A percentile compares a stretch with the other conserved stretches of the same genome.
These are phyloP conservation scores for Manduca sexta DNA, from an alignment of 1,140 invertebrate species.

Conservation along the genomic window DNA sequence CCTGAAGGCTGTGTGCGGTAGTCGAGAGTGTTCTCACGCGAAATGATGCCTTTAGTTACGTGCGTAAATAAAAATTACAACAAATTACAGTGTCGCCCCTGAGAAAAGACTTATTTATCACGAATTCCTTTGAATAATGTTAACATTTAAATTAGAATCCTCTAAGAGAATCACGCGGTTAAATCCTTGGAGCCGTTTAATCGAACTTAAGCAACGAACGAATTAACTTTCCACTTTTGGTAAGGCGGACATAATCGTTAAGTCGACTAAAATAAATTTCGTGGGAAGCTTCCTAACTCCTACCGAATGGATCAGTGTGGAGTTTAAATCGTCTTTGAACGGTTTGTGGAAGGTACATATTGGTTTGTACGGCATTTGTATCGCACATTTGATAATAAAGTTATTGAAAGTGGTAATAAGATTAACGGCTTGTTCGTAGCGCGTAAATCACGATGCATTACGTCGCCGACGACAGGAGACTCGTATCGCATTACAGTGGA, in stretches of 20 bases:
- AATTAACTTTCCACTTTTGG: conserved; percentile 53
- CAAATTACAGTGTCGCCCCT: too few relatives aligned
- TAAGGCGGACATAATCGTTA: conserved; percentile 49
- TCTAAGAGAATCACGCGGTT: conserved; percentile 24
- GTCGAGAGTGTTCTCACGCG: too few relatives aligned
- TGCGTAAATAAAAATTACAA: too few relatives aligned
- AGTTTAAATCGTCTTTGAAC: conserved; percentile 32
- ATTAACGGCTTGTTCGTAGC: conserved; percentile 58
- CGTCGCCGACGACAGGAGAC: conserved; percentile 54
- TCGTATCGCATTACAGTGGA: conserved; percentile 60
- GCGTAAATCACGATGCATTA: conserved; percentile 67
- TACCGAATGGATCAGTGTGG: conserved; percentile 21
- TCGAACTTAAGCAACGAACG: conserved; percentile 33
- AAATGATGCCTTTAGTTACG: too few relatives aligned
- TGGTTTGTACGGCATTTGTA: conserved; percentile 27
- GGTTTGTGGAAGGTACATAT: conserved; percentile 39
- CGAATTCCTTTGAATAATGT: background rate
- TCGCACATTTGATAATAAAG: conserved; percentile 52
- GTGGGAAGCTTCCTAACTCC: conserved; percentile 45
- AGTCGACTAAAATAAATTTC: conserved; percentile 59
- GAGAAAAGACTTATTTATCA: too few relatives aligned
- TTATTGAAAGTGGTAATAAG: conserved; percentile 71
- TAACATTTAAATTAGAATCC: conserved; percentile 32
- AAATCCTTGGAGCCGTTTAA: conserved; percentile 34
- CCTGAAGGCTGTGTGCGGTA: conserved; percentile 25